Conservation (phyloP, 2,888 invertebrate genomes). For the Argynnis bischoffii region DNA sequence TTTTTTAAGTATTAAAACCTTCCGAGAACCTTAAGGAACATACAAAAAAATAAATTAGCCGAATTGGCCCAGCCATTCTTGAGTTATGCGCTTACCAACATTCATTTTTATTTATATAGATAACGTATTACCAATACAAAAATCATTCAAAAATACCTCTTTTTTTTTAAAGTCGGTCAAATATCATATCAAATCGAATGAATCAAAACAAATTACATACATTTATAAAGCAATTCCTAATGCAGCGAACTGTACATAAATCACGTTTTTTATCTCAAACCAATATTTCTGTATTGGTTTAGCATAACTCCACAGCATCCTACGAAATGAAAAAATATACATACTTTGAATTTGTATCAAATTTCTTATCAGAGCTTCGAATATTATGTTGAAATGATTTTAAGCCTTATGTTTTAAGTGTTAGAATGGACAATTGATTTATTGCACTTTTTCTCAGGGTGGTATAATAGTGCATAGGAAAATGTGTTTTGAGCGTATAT, state of each 20-base stretch:
- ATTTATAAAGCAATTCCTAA: constrained; percentile 44
- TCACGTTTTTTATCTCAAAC: constrained; percentile 67
- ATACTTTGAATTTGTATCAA: constrained; percentile 53
- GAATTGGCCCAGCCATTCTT: too few relatives aligned
- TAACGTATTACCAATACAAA: too few relatives aligned
- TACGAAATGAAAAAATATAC: constrained; percentile 50
- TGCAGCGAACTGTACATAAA: constrained; percentile 61
- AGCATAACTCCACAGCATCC: constrained; percentile 52
- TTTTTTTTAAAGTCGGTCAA: neutral
- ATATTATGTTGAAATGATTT: constrained; percentile 23
- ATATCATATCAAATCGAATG: constrained; percentile 20
- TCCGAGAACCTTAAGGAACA: too few relatives aligned
- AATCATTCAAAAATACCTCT: neutral
- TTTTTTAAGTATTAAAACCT: too few relatives aligned
- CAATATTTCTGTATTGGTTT: constrained; percentile 65
- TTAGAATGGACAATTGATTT: constrained; percentile 12
- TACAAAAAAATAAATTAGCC: too few relatives aligned
- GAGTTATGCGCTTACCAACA: too few relatives aligned
- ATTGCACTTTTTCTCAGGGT: neutral
- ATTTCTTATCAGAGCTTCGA: constrained; percentile 46
- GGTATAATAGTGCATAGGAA: neutral
- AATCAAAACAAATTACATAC: constrained; percentile 21
- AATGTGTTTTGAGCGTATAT: neutral
- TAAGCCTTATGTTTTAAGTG: constrained; percentile 22
- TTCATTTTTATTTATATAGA: too few relatives aligned